These are phyloP conservation scores for Porites lutea DNA, from an alignment of 64 coral and sea anemone species.

Conservation along the genomic window DNA sequence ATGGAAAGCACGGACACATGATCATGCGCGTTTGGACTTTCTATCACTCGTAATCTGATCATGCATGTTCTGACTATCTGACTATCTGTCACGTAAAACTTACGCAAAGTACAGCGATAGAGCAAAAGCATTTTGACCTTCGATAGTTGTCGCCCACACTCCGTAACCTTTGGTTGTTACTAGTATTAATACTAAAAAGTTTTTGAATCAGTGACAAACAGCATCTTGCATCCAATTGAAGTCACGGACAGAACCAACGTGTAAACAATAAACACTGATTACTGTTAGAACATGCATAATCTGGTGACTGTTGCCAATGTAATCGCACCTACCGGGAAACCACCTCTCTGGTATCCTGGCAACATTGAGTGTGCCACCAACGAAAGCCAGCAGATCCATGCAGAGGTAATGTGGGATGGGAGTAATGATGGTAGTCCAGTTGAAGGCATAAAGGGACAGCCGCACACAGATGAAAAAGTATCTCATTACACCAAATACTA, in stretches of 20 bases:
- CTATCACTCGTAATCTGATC: no score
- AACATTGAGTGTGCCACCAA: slow-evolving; percentile 79
- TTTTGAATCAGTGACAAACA: background rate
- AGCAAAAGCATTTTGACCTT: no score
- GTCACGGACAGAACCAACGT: slow-evolving; percentile 76
- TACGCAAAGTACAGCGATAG: no score
- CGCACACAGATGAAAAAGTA: slow-evolving; percentile 82
- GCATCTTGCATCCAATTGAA: slow-evolving; percentile 77
- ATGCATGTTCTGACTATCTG: no score
- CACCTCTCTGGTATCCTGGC: slow-evolving; percentile 78
- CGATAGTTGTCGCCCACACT: no score
- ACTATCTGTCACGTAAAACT: no score
- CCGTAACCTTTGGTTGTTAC: no score
- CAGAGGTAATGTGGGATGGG: slow-evolving; percentile 59
- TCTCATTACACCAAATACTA: slow-evolving; percentile 77
- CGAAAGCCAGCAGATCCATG: slow-evolving; percentile 78
- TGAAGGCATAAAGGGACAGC: slow-evolving; percentile 18
- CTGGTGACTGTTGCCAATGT: slow-evolving; percentile 93
- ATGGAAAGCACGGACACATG: no score
- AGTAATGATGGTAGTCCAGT: slow-evolving; percentile 19
- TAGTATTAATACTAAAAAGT: no score
- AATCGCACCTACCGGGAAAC: slow-evolving; percentile 81
- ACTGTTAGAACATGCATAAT: slow-evolving; percentile 83
- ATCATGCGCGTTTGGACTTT: no score
- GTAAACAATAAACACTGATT: slow-evolving; percentile 67